A percentile compares a stretch with the other conserved stretches of the same genome.
Conservation (phyloP, 2,113 vertebrate species). For the Ageneiosus marmoratus region DNA sequence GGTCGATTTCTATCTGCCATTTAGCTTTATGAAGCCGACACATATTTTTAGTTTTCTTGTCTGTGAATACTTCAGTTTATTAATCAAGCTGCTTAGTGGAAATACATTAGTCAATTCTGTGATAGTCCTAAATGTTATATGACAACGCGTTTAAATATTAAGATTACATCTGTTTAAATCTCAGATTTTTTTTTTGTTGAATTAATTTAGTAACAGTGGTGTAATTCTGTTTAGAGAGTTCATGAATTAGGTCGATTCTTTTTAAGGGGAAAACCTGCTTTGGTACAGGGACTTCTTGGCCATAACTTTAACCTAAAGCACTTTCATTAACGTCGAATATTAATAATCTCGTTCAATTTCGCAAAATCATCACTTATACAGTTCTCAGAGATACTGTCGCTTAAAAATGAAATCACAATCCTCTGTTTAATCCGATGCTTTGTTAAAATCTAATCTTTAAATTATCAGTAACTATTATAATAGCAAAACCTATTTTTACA, state of each 20-base stretch:
- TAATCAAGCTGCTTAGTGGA: background rate
- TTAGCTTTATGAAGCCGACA: conserved; percentile 16
- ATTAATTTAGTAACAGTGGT: background rate
- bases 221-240: background rate
- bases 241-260: background rate
- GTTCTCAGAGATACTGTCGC: accelerated
- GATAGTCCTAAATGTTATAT: background rate
- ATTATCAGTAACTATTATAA: background rate
- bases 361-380: background rate
- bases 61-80: background rate
- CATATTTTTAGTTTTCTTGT: background rate
- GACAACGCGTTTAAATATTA: background rate
- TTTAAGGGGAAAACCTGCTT: background rate
- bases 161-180: background rate
- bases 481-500: background rate
- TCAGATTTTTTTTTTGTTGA: background rate
- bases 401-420: background rate
- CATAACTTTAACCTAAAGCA: background rate
- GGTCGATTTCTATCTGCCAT: conserved; percentile 49
- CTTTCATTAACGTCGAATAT: background rate
- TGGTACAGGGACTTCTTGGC: background rate
- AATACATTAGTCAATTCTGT: background rate
- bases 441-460: background rate
- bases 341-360: background rate
- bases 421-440: background rate